These are phyloP conservation scores for Tortrix viridana DNA, from an alignment of 2,888 invertebrate genomes.

Conservation along the genomic window DNA sequence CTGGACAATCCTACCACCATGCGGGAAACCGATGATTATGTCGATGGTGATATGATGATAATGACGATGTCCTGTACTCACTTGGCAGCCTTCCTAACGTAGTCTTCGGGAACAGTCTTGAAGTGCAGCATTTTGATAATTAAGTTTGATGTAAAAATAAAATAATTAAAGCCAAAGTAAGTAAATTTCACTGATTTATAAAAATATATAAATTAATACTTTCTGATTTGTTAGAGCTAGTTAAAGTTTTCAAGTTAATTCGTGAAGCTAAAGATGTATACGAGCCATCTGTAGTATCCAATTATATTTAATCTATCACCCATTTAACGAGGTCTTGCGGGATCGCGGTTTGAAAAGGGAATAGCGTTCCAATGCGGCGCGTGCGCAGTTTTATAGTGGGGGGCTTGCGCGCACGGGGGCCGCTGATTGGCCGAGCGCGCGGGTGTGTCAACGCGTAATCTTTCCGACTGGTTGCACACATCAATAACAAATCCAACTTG, in stretches of 20 bases:
- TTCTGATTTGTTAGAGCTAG: constrained; percentile 48
- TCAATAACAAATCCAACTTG: constrained; percentile 43
- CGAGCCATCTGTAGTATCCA: constrained; percentile 79
- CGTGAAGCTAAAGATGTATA: constrained; percentile 82
- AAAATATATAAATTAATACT: constrained; percentile 48
- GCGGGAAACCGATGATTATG: too few species aligned
- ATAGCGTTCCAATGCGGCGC: constrained; percentile 56
- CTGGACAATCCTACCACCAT: too few species aligned
- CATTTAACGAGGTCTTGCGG: constrained; percentile 68
- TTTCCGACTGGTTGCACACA: constrained; percentile 44
- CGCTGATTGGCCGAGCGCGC: constrained; percentile 70
- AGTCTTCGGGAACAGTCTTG: constrained; percentile 70
- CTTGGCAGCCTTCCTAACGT: constrained; percentile 70
- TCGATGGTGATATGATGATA: neutral
- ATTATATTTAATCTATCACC: constrained; percentile 76
- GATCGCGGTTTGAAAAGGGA: constrained; percentile 51
- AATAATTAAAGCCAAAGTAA: constrained; percentile 37
- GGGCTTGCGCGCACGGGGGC: constrained; percentile 62
- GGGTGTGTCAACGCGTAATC: constrained; percentile 69
- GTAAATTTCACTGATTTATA: constrained; percentile 36
- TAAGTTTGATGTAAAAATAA: constrained; percentile 41
- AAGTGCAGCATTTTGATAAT: constrained; percentile 72
- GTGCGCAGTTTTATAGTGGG: constrained; percentile 64
- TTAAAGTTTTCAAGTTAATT: constrained; percentile 62
- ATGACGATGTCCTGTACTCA: constrained; percentile 54